Base-by-base conservation (phyloP, 2,113 vertebrate genomes). In the Cyanocitta stelleri region DNA sequence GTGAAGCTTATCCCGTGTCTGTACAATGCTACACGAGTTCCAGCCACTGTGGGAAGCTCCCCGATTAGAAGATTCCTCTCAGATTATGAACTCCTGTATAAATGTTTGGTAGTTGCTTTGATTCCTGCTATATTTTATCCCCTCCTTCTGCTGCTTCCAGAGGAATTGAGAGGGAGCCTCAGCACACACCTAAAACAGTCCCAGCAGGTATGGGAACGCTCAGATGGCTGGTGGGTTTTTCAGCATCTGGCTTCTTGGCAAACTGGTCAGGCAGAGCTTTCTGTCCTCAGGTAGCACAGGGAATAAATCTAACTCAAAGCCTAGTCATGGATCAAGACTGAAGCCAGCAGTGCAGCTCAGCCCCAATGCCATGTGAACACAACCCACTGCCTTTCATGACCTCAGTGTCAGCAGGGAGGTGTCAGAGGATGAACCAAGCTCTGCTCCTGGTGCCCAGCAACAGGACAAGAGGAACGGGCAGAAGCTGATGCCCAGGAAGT, bases 161-260 rank as follows among this genome's bases (percentile, higher is more conserved):
- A 48, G 48, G 61, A 56, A 56, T 1, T 29, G 30, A 81, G 23
- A 62, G 15, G 35, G 37, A 81, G 8, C 8, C 17, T 30, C 43
- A 23, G 30, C 56, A 54, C 41, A n/a, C 0, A 2, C 29, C 22
- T 17, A 4, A 35, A 30, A 1, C 23, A 43, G 46, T 32, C 32
- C n/a, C 59, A 54, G 44, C 0, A 0, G 13, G 17, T 30, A 35
- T 0, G 0, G 49, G 56, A 52, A 22, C 22, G 9, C 37, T 41
- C 37, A 69, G 35, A n/a, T 1, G 1, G n/a, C 7, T 52, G 24
- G 4, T 19, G 10, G 14, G 2, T 61, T 54, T 61, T 80, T 41
- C 41, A 44, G 33, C 15, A 24, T 11, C 35, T 35, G 22, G 19
- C 21, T 74, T 52, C 62, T 62, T 33, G 37, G 68, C 27, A 44